Base-by-base conservation (phyloP, 2,113 vertebrate genomes). In the Formicarius rufipectus region DNA sequence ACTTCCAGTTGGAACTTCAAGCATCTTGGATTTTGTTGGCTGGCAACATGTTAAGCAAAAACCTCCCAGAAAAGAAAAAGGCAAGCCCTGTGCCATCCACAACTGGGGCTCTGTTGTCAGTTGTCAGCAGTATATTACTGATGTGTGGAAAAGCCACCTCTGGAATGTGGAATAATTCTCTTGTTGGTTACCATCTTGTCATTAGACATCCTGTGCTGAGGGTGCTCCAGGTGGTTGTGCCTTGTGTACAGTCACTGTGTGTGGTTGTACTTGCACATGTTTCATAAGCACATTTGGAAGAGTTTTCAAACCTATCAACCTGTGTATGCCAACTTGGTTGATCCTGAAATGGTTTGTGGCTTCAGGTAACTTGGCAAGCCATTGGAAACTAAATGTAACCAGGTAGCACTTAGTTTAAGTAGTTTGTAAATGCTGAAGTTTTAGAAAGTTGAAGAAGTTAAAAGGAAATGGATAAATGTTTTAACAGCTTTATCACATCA, bases 201-300 rank as follows among this genome's bases (percentile, higher is more conserved):
- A 44, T 58, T 68, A 75, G 35, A 27, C 3, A 31, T 15, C n/a
- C 28, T 60, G 16, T 13, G 22, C 37, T 71, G 42, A 75, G 59
- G 40, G 53, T 39, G 42, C 21, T 83, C 3, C 2, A 4, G 12
- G 14, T 12, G 66, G 56, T 77, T 50, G 5, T 55, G 16, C 10
- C 9, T 63, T 52, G 10, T 63, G 37, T 30, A 30, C 37, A 18
- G 20, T 37, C 1, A 3, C 11, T 52, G 10, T 17, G 3, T 33
- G 16, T 35, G 27, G 37, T 67, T n/a, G 6, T 50, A 19, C 28
- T 77, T 69, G 30, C 27, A 24, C 4, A 0, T 0, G 3, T 44
- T 91, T 84, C 10, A 14, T 56, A 14, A 56, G 7, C 16, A 25
- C 5, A 3, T 35, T 63, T 49, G 23, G 16, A n/a, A 21, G 64